Evolutionary conservation across 2,797 vertebrate genomes (phyloP), one percentile per base, ranked within the genome.

Genomic region (Sebastes miniatus): DNA sequence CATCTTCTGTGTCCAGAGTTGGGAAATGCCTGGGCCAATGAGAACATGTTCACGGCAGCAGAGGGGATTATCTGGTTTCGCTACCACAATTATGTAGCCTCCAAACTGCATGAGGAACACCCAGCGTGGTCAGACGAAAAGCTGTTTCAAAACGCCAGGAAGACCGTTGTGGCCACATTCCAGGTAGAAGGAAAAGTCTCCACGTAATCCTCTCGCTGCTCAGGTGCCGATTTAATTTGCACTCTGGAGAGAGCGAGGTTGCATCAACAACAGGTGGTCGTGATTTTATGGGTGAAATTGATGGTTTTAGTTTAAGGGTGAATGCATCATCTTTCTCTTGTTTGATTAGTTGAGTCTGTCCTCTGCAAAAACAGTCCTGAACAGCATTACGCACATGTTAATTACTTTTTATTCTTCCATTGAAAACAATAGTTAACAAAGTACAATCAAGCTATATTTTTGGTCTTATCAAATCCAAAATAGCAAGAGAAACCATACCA

Each of bases 111-210:
- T 3, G 14, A 36, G 79, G 1, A 86, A 29, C 92, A 99, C 75
- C 95, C 95, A 4, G 58, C 11, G 63, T 98, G 97, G 98, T 96
- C 96, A 0, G 99, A 99, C 47, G 97, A 99, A 89, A 95, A 96
- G 80, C 92, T 99, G 83, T 99, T 99, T 95, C 98, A 99, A 91
- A 96, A 97, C 5, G 88, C 97, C 34, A 96, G 98, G 93, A 99
- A 98, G 94, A 87, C 68, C 76, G 96, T 99, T 84, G 95, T 98
- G 39, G 98, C 97, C 90, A 97, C 95, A 63, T 97, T 98, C 88
- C 99, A 99, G 98, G 99, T 99, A 94, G 63, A 68, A 22, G 84
- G 76, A 93, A 93, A 88, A 90, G 85, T 92, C 81, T 86, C 29
- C 3, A 2, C 61, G 69, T 92, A 92, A 94, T 93, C 92, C 80